Conservation (phyloP, 2,888 invertebrate genomes). For the Dolichopus griseipennis region DNA sequence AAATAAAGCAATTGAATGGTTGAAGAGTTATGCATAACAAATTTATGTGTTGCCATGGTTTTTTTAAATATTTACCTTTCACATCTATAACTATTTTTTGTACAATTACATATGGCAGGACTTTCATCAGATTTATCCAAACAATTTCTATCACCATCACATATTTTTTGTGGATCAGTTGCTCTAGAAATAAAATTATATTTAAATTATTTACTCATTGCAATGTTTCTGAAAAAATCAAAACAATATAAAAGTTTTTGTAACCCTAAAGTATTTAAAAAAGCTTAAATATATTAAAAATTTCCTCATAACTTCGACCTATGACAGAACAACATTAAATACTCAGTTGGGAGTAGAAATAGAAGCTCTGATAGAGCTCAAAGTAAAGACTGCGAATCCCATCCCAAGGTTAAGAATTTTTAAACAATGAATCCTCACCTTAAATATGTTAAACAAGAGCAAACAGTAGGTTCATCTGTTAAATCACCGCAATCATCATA, state of each 20-base stretch:
- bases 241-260: background rate
- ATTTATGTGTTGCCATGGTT: too few species aligned
- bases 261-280: background rate
- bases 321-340: too few species aligned
- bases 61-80: constrained; percentile 45
- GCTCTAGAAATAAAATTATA: constrained; percentile 35
- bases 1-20: background rate
- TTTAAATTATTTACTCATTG: constrained; percentile 7
- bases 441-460: constrained; percentile 59
- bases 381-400: background rate
- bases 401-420: too few species aligned
- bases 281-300: too few species aligned
- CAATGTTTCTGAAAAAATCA: too few species aligned
- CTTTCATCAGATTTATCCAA: constrained; percentile 68
- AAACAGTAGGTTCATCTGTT: constrained; percentile 59
- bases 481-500: constrained; percentile 60
- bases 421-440: constrained; percentile 32
- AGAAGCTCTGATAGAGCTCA: too few species aligned
- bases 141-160: constrained; percentile 70
- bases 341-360: too few species aligned
- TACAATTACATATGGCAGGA: constrained; percentile 56
- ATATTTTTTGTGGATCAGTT: constrained; percentile 60
- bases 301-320: too few species aligned
- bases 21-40: too few species aligned
- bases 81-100: constrained; percentile 46